These are phyloP conservation scores for Spodoptera litura DNA, from an alignment of 1,140 invertebrate genomes.

Conservation along the genomic window DNA sequence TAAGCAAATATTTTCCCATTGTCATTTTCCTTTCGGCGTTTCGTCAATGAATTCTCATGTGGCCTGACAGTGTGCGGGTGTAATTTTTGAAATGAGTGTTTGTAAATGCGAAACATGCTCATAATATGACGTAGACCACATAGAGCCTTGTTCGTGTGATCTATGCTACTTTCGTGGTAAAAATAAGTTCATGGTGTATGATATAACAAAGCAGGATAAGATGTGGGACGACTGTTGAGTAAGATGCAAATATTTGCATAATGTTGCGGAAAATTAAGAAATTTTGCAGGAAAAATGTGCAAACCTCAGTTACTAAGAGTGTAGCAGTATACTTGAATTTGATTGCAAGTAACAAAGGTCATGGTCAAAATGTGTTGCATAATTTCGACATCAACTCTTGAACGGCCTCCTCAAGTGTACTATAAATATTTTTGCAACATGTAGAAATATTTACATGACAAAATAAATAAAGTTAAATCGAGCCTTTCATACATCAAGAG, in stretches of 20 bases:
- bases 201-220: constrained; percentile 36
- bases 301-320: constrained; percentile 10
- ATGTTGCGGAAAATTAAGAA: constrained; percentile 6
- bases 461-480: constrained; percentile 59
- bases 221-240: constrained; percentile 16
- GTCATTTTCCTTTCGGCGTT: constrained; percentile 24
- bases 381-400: constrained; percentile 47
- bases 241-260: constrained; percentile 28
- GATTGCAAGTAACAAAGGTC: constrained; percentile 45
- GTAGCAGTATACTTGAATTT: constrained; percentile 2
- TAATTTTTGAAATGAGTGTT: constrained; percentile 34
- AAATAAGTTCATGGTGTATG: constrained; percentile 35
- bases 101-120: constrained; percentile 35
- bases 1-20: constrained; percentile 51
- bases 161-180: constrained; percentile 19
- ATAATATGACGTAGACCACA: constrained; percentile 14
- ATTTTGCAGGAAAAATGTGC: constrained; percentile 7
- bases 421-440: constrained; percentile 68
- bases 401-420: constrained; percentile 58
- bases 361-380: constrained; percentile 43
- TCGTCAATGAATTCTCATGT: constrained; percentile 43
- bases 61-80: neutral
- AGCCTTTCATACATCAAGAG: neutral
- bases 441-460: constrained; percentile 62
- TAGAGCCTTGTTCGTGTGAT: constrained; percentile 34